phyloP scores from a whole-genome alignment of 2,113 vertebrate species.

The Toxostoma redivivum region DNA sequence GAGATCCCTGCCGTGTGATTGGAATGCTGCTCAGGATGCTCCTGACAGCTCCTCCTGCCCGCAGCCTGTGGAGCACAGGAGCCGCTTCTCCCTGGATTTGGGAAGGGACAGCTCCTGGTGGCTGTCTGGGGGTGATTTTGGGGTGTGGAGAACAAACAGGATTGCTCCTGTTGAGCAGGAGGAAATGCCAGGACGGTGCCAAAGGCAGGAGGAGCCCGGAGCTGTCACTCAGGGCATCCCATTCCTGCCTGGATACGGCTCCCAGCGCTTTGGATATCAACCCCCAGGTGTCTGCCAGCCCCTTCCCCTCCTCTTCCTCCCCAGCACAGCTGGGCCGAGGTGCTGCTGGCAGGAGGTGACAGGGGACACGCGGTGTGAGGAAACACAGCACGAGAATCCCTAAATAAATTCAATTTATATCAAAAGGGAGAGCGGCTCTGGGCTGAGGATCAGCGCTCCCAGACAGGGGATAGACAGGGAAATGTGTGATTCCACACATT shows the following conservation, averaged over 20 bases:
- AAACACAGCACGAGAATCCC: background rate
- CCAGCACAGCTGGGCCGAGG: background rate
- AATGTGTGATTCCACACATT: background rate
- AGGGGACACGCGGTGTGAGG: background rate
- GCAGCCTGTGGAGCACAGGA: background rate
- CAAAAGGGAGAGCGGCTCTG: background rate
- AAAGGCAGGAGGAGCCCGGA: background rate
- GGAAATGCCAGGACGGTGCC: too few relatives aligned
- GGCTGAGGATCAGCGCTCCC: background rate
- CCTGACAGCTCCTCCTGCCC: background rate
- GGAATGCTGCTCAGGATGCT: background rate
- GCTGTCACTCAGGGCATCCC: background rate
- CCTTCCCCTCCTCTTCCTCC: background rate
- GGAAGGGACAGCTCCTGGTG: background rate
- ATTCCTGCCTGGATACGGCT: background rate
- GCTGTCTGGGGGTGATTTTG: background rate
- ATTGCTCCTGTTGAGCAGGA: background rate
- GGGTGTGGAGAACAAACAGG: background rate
- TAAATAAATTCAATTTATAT: background rate
- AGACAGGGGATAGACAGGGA: background rate
- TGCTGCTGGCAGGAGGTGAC: background rate
- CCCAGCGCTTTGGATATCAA: background rate
- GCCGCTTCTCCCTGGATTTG: accelerated
- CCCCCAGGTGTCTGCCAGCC: background rate
- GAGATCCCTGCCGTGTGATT: background rate